phyloP scores from a whole-genome alignment of 2,797 vertebrate species.

The Pseudotriccus pelzelni region DNA sequence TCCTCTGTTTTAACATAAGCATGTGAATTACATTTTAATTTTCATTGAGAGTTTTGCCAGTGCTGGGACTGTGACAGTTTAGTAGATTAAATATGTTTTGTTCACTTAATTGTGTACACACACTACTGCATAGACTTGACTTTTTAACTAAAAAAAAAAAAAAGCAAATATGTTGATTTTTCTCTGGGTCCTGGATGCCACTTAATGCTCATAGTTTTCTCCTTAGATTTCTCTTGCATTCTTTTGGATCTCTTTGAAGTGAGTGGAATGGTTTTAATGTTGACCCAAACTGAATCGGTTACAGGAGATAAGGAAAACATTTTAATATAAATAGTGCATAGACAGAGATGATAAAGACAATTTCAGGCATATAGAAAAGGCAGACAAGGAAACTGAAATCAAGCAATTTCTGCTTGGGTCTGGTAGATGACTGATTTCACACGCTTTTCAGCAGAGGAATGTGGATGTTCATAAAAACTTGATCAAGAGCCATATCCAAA shows the following conservation, averaged over 20 bases:
- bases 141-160: neutral
- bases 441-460: constrained; percentile 36
- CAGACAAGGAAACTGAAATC: constrained; percentile 48
- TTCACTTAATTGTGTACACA: neutral
- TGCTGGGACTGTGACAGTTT: neutral
- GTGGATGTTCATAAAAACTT: constrained; percentile 60
- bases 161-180: neutral
- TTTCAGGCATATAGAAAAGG: constrained; percentile 39
- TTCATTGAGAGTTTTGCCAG: neutral
- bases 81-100: neutral
- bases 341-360: constrained; percentile 54
- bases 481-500: constrained; percentile 57
- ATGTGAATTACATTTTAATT: neutral
- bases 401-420: constrained; percentile 40
- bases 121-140: neutral
- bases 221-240: neutral
- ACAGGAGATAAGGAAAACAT: constrained; percentile 56
- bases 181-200: neutral
- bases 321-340: constrained; percentile 50
- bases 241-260: constrained; percentile 44
- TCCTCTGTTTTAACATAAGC: neutral
- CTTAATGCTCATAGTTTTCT: constrained; percentile 1
- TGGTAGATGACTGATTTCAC: constrained; percentile 61
- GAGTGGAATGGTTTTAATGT: constrained; percentile 40
- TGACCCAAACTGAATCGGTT: constrained; percentile 43